Percentiles rank a stretch among this genome's conserved stretches.
Conservation (phyloP, 2,797 vertebrate genomes). For the Micropoecilia bifurca region DNA sequence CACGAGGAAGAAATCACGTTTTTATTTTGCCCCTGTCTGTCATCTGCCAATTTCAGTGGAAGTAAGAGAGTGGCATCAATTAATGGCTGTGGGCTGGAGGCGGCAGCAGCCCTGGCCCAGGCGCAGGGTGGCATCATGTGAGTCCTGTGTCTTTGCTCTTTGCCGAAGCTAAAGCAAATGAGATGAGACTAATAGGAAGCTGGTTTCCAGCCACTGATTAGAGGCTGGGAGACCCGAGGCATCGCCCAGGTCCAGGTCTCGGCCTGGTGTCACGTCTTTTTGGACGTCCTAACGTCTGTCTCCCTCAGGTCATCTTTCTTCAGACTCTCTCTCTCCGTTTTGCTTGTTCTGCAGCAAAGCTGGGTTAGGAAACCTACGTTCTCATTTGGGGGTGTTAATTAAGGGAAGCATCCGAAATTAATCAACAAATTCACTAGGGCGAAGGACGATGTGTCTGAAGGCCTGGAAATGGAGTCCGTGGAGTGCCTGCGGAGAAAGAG, state of each 20-base stretch:
- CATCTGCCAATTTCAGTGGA: constrained; percentile 90
- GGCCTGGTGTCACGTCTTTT: constrained; percentile 87
- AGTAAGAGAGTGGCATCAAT: constrained; percentile 92
- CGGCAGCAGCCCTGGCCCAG: constrained; percentile 75
- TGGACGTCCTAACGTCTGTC: constrained; percentile 88
- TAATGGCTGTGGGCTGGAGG: constrained; percentile 88
- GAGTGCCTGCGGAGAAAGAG: constrained; percentile 85
- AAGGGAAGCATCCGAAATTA: constrained; percentile 98
- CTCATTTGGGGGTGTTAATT: constrained; percentile 99
- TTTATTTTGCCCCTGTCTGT: constrained; percentile 83
- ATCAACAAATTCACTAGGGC: constrained; percentile 99
- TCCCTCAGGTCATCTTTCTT: constrained; percentile 94
- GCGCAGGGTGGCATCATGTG: constrained; percentile 92
- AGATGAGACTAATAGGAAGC: constrained; percentile 94
- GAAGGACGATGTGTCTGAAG: constrained; percentile 98
- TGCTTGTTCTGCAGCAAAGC: constrained; percentile 79
- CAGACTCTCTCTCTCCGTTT: constrained; percentile 82
- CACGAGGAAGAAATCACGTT: constrained; percentile 79
- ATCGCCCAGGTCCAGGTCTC: constrained; percentile 86
- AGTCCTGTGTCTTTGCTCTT: constrained; percentile 83
- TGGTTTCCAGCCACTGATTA: constrained; percentile 93
- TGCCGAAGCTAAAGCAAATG: constrained; percentile 91
- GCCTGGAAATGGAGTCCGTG: constrained; percentile 88
- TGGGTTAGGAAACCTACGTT: constrained; percentile 90
- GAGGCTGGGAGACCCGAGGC: constrained; percentile 91